Base-by-base conservation (phyloP, 2,113 vertebrate species). In the Pogonocichla stellata region DNA sequence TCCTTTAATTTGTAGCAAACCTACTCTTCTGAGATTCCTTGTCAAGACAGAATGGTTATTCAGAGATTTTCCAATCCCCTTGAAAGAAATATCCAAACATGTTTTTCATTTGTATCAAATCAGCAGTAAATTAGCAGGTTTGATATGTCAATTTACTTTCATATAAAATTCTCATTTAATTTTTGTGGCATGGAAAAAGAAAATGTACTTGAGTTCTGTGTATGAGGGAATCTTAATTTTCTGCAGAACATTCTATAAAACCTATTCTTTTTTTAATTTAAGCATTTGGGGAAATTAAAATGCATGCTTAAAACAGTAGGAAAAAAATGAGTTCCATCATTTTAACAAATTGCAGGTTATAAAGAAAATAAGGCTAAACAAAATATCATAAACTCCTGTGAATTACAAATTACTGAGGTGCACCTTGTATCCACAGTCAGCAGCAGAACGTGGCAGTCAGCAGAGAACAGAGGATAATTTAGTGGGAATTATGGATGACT, bases 381-480 rank as follows among this genome's bases (percentile, higher is more conserved):
- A 31, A 47, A 14, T 36, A 51, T 4, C 5, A 24, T 12, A n/a
- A 69, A 60, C 5, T 50, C 19, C 2, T 17, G 8, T 10, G 26
- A 83, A 60, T 62, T 38, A 24, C 19, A 75, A 47, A 33, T 73
- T 20, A 50, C 51, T 17, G n/a, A 47, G 14, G 4, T 16, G 14
- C 11, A n/a, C 5, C 17, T 43, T 43, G 5, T 25, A 40, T 38
- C 31, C 61, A 64, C 14, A 40, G 56, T 26, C 38, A 80, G 28
- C n/a, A 54, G 29, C 3, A 54, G 28, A 57, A 88, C 0, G 0
- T 8, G 3, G 15, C 50, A 78, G 29, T 13, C 28, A 53, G 47
- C 19, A 79, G 57, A 81, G 6, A 86, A 15, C 1, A 38, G 14
- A 43, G n/a, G 19, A 19, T 40, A 62, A 74, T 61, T 88, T 60